Percentiles rank a stretch among this genome's conserved stretches.
Conservation (phyloP, 1,140 invertebrate genomes). For the Heliconius himera region DNA sequence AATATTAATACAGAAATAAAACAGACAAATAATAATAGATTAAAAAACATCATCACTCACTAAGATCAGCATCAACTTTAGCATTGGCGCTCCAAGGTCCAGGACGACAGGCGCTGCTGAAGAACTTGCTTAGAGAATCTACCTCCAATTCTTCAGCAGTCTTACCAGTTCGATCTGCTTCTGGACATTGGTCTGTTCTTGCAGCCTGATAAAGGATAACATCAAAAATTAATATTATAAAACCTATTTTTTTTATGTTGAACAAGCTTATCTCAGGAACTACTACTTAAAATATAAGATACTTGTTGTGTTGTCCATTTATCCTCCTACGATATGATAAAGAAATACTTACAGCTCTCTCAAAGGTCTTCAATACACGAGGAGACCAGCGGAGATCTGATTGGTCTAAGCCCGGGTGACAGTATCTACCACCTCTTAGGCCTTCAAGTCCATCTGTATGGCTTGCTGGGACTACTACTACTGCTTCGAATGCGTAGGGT, state of each 20-base stretch:
- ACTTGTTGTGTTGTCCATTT: too few relatives aligned
- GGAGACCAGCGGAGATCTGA: constrained; percentile 82
- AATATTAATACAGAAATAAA: neutral
- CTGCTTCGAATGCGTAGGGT: constrained; percentile 81
- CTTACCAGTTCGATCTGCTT: constrained; percentile 42
- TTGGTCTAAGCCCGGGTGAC: constrained; percentile 84
- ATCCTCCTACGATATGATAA: too few relatives aligned
- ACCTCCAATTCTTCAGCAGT: constrained; percentile 83
- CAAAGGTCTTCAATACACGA: constrained; percentile 83
- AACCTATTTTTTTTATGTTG: too few relatives aligned
- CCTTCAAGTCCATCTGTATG: constrained; percentile 67
- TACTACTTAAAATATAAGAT: too few relatives aligned
- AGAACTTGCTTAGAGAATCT: constrained; percentile 81
- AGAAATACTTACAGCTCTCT: constrained; percentile 67
- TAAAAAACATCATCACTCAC: constrained; percentile 74
- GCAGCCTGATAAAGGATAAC: constrained; percentile 48
- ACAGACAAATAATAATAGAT: neutral
- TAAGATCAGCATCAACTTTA: constrained; percentile 80
- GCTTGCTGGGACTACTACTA: constrained; percentile 79
- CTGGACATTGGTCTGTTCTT: constrained; percentile 62
- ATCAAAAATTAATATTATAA: neutral
- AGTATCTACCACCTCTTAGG: constrained; percentile 81
- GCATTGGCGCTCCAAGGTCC: constrained; percentile 84
- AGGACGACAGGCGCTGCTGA: constrained; percentile 85
- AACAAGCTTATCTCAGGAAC: too few relatives aligned